Evolutionary conservation across 2,888 invertebrate species (phyloP), one percentile per base, ranked within the genome.

Genomic region (Heliconius ethilla): DNA sequence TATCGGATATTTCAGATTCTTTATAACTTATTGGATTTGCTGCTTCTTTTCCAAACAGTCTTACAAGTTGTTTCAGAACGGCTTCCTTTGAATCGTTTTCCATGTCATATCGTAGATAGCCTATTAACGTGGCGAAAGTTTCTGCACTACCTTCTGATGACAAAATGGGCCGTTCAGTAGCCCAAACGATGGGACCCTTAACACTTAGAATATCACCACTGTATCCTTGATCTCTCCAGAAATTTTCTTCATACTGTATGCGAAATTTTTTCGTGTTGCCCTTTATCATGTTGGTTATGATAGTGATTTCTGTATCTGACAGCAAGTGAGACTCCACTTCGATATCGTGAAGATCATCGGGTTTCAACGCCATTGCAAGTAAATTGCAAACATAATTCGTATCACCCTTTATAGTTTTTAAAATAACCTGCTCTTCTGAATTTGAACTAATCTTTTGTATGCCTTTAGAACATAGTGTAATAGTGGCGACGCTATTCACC

Each of bases 161-260:
- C 78, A 91, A 59, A 70, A 80, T 87, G 0, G 94, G 94, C 11
- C 86, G 87, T 78, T 93, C 90, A 85, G 91, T 94, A 0, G 94
- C 93, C 94, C 94, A 94, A n/a, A 93, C 84, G 3, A 94, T 92
- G 0, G 94, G 94, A 9, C 94, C 94, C 70, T 87, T 87, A 66
- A 92, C 84, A 81, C 94, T 94, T 3, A 94, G 85, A 77, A 94
- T 93, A 74, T 94, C 94, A 2, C 94, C 94, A 79, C 92, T 94
- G 75, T 88, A 93, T 0, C 94, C 94, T 59, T 86, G 85, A 13
- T 81, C 81, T 67, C 86, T 86, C 94, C 94, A 94, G 83, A 94
- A 92, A 74, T 88, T 88, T 0, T 89, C 87, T 25, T 89, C 87
- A 78, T 94, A 94, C 81, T 90, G 87, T n/a, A 93, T 83, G 1